Percentiles rank a stretch among this genome's conserved stretches.
Conservation (phyloP, 1,140 invertebrate genomes). For the Sycophaga agraensis region DNA sequence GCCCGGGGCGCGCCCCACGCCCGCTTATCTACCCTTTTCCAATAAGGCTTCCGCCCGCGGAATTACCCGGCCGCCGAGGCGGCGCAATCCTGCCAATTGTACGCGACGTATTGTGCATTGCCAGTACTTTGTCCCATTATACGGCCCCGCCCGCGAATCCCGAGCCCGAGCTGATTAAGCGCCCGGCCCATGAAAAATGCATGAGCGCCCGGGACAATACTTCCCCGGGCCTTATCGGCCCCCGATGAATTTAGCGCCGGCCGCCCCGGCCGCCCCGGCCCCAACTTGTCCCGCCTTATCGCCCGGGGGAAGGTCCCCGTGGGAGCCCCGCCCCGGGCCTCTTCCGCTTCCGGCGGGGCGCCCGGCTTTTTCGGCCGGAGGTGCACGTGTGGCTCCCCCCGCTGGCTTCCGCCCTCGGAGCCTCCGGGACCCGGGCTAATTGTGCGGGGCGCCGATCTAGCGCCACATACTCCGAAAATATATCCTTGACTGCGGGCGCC, state of each 20-base stretch:
- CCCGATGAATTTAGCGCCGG: background rate
- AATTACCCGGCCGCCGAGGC: conserved; percentile 50
- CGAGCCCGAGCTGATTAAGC: too few species aligned
- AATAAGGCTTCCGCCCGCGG: conserved; percentile 47
- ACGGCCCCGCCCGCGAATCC: background rate
- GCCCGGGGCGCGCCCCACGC: conserved; percentile 39
- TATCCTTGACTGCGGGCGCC: background rate
- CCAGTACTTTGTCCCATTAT: too few species aligned
- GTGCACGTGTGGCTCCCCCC: too few species aligned
- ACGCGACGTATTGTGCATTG: too few species aligned
- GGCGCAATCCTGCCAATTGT: conserved; percentile 49
- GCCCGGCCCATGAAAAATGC: conserved; percentile 8
- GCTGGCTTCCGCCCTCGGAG: too few species aligned
- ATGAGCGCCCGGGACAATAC: background rate
- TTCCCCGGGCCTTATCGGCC: background rate
- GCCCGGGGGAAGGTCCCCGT: too few species aligned
- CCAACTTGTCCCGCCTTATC: too few species aligned
- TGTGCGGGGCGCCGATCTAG: background rate
- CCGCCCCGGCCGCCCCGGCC: too few species aligned
- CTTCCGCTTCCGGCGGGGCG: too few species aligned
- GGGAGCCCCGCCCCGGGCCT: too few species aligned
- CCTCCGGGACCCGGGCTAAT: too few species aligned
- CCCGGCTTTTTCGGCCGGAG: too few species aligned
- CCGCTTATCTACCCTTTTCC: conserved; percentile 58
- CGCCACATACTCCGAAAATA: background rate